Base-by-base conservation (phyloP, 2,113 vertebrate genomes). In the Sinocyclocheilus anophthalmus region DNA sequence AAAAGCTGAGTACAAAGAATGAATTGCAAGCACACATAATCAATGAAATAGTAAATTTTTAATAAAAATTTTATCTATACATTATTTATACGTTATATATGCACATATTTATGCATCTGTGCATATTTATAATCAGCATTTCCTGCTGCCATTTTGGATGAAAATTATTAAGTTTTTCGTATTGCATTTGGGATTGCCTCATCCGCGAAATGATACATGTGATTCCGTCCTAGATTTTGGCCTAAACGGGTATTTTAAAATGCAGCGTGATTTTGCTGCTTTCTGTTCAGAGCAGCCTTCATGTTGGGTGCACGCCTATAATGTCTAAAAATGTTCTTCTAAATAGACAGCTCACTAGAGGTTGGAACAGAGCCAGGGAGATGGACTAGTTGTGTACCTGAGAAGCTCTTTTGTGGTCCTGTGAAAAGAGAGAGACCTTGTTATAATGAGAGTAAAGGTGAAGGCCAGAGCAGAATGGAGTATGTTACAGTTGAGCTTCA, bases 401-500 rank as follows among this genome's bases (percentile, higher is more conserved):
- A 30, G 42, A 24, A 77, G 76, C 48, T 55, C 24, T 77, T 76
- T 76, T 70, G 42, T 55, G 16, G 18, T 83, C 24, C 24, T 82
- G 80, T 69, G 42, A 26, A 82, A 69, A 70, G 63, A 30, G 16
- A 82, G 12, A 22, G 63, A 50, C 22, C 59, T 73, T 30, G 69
- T 84, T 73, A 3, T 30, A 65, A 13, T n/a, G 18, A 14, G 65
- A 45, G n/a, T 42, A 39, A 63, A 61, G 42, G 42, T 83, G 81
- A 83, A 57, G 67, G 81, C 67, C 48, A 24, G 69, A 42, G 50
- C 48, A 73, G 26, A 39, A 37, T 24, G 33, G 26, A 83, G 67
- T 24, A 57, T 42, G 67, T 83, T 59, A 48, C 67, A 73, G 30
- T 73, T 55, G 67, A 73, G 30, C 24, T 81, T 81, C 48, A 81